Conservation (phyloP, 2,797 vertebrate genomes). For the Dromococcyx pavoninus region DNA sequence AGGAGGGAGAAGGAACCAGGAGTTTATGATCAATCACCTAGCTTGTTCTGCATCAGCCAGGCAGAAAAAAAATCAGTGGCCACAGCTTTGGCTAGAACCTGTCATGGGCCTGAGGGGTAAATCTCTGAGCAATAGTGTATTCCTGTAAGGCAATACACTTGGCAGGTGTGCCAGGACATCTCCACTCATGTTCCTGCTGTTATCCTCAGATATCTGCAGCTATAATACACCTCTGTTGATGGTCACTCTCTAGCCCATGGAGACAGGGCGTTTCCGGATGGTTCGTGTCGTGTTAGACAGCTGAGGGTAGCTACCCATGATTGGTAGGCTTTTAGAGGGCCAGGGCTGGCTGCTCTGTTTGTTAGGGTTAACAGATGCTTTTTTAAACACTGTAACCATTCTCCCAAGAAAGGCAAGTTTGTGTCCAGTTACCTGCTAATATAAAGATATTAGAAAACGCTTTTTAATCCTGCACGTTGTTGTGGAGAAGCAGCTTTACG, state of each 20-base stretch:
- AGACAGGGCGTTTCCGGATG: neutral
- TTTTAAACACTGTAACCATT: neutral
- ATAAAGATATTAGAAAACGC: neutral
- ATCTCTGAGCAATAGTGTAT: neutral
- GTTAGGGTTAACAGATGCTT: neutral
- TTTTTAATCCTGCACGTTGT: neutral
- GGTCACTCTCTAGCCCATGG: neutral
- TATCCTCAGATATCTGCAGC: neutral
- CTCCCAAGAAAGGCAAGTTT: neutral
- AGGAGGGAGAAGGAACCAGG: neutral
- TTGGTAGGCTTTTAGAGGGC: neutral
- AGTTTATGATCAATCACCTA: neutral
- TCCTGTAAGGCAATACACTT: neutral
- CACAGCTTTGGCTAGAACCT: neutral
- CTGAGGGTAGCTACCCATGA: neutral
- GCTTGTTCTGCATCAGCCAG: neutral
- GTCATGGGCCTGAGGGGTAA: neutral
- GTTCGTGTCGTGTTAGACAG: rapidly evolving
- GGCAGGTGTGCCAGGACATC: neutral
- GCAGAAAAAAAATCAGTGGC: neutral
- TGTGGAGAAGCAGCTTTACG: rapidly evolving
- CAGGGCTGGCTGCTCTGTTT: neutral
- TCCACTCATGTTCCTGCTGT: neutral
- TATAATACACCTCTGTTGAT: neutral
- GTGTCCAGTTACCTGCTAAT: neutral